Conservation (phyloP, 1,140 invertebrate genomes). For the Heliconius eleuchia region DNA sequence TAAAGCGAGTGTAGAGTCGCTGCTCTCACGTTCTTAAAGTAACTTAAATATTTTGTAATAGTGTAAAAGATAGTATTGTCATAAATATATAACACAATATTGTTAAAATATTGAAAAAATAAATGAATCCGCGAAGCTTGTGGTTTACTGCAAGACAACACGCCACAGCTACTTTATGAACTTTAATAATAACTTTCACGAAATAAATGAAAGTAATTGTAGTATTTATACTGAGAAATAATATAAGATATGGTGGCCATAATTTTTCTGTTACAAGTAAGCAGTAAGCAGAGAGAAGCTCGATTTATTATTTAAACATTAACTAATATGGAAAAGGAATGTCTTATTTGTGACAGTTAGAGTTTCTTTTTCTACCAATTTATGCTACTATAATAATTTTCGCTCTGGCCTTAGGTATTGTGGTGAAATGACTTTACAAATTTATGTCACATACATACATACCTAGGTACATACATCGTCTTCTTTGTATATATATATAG, state of each 20-base stretch:
- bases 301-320: slow-evolving; percentile 3
- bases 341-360: background rate
- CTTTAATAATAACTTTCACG: background rate
- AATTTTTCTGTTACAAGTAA: background rate
- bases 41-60: no score
- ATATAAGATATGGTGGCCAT: slow-evolving; percentile 3
- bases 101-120: background rate
- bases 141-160: background rate
- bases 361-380: background rate
- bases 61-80: no score
- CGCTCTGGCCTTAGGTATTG: background rate
- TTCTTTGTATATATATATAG: no score
- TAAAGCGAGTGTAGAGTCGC: no score
- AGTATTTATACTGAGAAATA: background rate
- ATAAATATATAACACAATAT: no score
- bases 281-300: slow-evolving; percentile 2
- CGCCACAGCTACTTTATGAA: background rate
- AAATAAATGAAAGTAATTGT: background rate
- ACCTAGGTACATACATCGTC: no score
- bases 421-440: background rate
- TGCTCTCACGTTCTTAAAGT: no score
- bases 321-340: background rate
- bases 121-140: background rate
- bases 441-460: background rate
- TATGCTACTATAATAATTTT: background rate